These are phyloP conservation scores for Bothrops jararaca DNA, from an alignment of 2,113 vertebrate species.

Conservation along the genomic window DNA sequence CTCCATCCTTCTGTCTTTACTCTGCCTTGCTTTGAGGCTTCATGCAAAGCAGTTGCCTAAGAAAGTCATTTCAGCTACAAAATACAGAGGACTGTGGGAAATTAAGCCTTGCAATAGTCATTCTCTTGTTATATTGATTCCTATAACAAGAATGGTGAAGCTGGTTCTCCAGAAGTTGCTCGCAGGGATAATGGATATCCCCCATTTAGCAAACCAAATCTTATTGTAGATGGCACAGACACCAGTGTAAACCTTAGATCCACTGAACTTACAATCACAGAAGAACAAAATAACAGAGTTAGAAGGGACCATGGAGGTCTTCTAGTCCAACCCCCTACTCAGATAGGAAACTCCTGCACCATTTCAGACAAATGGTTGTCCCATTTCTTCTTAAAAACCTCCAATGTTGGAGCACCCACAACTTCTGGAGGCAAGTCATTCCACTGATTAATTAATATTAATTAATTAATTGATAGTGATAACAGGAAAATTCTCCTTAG, in stretches of 20 bases:
- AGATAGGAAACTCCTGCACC: not conserved
- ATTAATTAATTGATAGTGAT: too few species aligned
- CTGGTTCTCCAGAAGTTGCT: not conserved
- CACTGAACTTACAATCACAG: not conserved
- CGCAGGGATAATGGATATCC: not conserved
- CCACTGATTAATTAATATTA: not conserved
- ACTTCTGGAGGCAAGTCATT: not conserved
- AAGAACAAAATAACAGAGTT: not conserved
- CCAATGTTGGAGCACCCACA: not conserved
- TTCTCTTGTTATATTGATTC: not conserved
- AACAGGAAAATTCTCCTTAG: not conserved
- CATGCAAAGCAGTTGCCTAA: not conserved
- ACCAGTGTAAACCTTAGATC: not conserved
- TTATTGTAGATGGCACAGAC: not conserved
- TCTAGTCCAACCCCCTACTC: not conserved
- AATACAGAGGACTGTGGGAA: not conserved
- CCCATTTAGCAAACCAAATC: not conserved
- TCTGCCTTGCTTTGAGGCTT: slow-evolving; percentile 6
- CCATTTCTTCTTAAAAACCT: not conserved
- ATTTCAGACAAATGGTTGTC: not conserved
- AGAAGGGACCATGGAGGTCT: not conserved
- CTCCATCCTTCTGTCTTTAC: not conserved
- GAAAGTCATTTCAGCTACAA: not conserved
- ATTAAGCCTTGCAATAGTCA: not conserved
- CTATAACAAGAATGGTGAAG: not conserved